A percentile compares a stretch with the other conserved stretches of the same genome.
These are phyloP conservation scores for Basileuterus tristriatus DNA, from an alignment of 2,797 vertebrate genomes.

Conservation along the genomic window DNA sequence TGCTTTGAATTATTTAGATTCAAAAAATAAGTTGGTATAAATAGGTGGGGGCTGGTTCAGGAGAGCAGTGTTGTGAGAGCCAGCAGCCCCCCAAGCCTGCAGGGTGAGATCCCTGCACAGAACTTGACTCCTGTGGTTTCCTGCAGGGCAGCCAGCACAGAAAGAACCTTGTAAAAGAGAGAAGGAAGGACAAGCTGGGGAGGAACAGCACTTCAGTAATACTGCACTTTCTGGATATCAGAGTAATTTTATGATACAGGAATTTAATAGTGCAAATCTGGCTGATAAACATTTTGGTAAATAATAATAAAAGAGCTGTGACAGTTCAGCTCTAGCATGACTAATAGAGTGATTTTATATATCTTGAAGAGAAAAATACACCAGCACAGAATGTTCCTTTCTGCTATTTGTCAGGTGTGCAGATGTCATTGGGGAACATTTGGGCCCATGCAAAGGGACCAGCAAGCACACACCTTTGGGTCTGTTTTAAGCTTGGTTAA, in stretches of 20 bases:
- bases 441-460: background rate
- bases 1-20: background rate
- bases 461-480: background rate
- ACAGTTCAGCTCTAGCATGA: background rate
- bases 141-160: background rate
- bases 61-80: background rate
- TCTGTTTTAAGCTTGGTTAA: background rate
- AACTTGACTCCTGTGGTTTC: background rate
- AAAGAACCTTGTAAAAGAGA: background rate
- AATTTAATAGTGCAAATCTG: background rate
- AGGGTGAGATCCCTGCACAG: background rate
- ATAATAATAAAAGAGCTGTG: slow-evolving; percentile 10
- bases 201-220: background rate
- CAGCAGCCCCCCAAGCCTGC: background rate
- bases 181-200: background rate
- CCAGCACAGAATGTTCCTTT: background rate
- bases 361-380: background rate
- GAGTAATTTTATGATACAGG: background rate
- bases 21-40: background rate
- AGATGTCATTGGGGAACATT: background rate
- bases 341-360: background rate
- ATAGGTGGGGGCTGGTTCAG: background rate
- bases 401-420: background rate
- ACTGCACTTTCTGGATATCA: background rate
- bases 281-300: background rate